phyloP scores from a whole-genome alignment of 2,113 vertebrate species.

The Heteronetta atricapilla region DNA sequence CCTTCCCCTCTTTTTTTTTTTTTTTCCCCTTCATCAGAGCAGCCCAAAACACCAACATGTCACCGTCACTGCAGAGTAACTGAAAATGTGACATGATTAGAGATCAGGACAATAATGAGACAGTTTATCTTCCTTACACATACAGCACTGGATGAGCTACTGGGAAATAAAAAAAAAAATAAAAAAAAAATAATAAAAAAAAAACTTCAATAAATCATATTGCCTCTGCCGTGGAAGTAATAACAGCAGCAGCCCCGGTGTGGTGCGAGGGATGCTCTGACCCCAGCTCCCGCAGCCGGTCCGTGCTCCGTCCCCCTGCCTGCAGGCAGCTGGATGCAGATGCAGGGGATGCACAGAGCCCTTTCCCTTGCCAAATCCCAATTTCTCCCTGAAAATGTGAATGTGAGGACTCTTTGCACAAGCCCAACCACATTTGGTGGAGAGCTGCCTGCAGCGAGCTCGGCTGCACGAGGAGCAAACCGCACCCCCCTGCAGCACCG shows the following conservation, averaged over 20 bases:
- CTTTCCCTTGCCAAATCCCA: neutral
- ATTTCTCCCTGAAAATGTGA: neutral
- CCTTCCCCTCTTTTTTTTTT: neutral
- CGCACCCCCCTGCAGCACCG: neutral
- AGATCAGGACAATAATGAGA: conserved; percentile 17
- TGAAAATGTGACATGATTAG: neutral
- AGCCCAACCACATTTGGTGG: neutral
- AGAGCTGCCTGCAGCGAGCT: neutral
- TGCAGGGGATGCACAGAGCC: neutral
- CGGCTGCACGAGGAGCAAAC: fast-evolving
- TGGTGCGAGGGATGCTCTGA: neutral
- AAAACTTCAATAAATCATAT: conserved; percentile 20
- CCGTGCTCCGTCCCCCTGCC: neutral
- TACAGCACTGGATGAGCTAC: neutral
- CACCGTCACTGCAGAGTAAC: fast-evolving
- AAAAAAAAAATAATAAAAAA: too few species aligned
- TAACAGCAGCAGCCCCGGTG: neutral
- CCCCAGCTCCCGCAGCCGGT: fast-evolving
- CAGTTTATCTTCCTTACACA: neutral
- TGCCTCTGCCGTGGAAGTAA: neutral
- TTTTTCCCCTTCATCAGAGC: neutral
- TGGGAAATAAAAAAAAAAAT: conserved; percentile 48
- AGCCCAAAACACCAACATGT: neutral
- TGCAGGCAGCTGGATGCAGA: fast-evolving
- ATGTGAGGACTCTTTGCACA: neutral